Evolutionary conservation across 2,797 vertebrate species (phyloP).

Genomic region (Nyctalus aviator): DNA sequence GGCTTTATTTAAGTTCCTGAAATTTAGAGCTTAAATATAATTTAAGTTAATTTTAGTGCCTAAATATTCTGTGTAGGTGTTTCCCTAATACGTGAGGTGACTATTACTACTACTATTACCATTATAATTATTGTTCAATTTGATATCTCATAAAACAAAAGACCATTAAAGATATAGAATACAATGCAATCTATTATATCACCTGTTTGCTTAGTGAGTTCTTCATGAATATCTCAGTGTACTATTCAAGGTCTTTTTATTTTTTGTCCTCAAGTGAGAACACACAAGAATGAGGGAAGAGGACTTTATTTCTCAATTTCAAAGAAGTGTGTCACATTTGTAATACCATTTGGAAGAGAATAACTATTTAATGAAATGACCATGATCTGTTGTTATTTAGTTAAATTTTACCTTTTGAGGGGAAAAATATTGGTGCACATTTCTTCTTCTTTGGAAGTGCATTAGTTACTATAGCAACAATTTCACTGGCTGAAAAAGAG

Average conservation of each 20-base stretch:
- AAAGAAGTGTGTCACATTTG: background rate
- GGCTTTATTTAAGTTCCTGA: background rate
- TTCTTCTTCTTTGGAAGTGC: constrained; percentile 42
- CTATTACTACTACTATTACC: background rate
- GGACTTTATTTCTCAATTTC: constrained; percentile 38
- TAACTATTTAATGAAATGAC: constrained; percentile 55
- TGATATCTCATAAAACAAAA: background rate
- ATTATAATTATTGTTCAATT: background rate
- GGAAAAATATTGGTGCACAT: background rate
- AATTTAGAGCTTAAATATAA: constrained; percentile 19
- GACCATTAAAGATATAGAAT: background rate
- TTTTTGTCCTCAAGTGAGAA: constrained; percentile 2
- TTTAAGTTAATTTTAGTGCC: background rate
- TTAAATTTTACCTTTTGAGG: constrained; percentile 66
- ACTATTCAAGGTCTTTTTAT: background rate
- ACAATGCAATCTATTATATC: background rate
- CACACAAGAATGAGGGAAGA: background rate
- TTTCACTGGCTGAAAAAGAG: constrained; percentile 50
- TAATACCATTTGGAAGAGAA: constrained; percentile 49
- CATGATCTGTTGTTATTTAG: constrained; percentile 63
- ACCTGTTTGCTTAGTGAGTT: background rate
- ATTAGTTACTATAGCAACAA: constrained; percentile 78
- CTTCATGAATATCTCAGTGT: background rate
- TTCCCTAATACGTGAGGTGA: background rate
- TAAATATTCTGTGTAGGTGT: background rate